Evolutionary conservation across 2,888 invertebrate species (phyloP), one percentile per base, ranked within the genome.

Genomic region (Leptinotarsa tumamoca): DNA sequence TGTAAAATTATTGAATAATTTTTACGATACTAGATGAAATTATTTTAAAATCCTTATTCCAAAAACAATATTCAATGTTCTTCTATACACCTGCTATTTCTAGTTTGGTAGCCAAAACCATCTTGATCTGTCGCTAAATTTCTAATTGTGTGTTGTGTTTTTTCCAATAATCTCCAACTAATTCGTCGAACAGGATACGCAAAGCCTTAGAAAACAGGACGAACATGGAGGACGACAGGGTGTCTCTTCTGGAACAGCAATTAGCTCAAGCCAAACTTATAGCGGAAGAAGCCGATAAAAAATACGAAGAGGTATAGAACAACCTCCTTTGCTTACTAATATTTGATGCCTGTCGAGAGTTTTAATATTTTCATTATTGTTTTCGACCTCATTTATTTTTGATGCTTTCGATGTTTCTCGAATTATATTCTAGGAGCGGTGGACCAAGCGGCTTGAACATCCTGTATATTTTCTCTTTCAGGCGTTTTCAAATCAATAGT

Each of bases 221-320:
- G 90, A 98, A 97, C 91, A 97, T 98, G 95, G 99, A 99, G 92
- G 99, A 99, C 89, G 99, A 99, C 91, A 94, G 98, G 89, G 98
- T 99, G 90, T 95, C 96, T 89, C 94, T 96, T 88, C 92, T 99
- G 92, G 99, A 99, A 91, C 95, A 96, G 86, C 98, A 99, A 91
- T 94, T 99, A 89, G 93, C 98, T 85, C 98, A 99, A 91, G 99
- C 99, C 89, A 98, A 98, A 92, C 94, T 97, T 91, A 98, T 99
- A 91, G 99, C 99, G 84, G 99, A 99, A 91, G 99, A 99, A 92
- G 98, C 98, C 85, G 99, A 99, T 92, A 96, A 98, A 91, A 99
- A 99, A 96, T 99, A 99, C 90, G 99, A 99, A 94, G 99, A 99
- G 98, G 99, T 99, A 92, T 80, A 82, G 72, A 72, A 72, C 68